These are phyloP conservation scores for Myiothlypis coronata DNA, from an alignment of 2,797 vertebrate species.

Conservation along the genomic window DNA sequence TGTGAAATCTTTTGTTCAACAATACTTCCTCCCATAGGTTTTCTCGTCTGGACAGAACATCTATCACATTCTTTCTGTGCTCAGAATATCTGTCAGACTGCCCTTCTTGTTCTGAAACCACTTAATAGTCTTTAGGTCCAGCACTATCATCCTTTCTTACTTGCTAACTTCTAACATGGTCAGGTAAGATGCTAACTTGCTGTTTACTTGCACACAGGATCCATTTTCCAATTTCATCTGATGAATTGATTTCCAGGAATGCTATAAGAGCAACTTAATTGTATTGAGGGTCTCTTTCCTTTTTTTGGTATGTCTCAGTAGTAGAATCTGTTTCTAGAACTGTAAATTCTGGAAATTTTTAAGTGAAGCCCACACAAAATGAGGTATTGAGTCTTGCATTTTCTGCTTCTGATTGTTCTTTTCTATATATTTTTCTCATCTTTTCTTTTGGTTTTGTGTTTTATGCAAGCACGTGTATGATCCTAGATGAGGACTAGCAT, in stretches of 20 bases:
- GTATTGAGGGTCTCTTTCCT: not conserved
- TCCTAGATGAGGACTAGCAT: not conserved
- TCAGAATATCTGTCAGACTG: conserved; percentile 11
- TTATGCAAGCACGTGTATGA: not conserved
- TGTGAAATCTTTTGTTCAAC: conserved; percentile 26
- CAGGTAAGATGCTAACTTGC: conserved; percentile 9
- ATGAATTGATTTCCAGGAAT: not conserved
- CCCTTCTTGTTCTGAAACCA: not conserved
- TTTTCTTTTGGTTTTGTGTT: not conserved
- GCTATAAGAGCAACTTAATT: not conserved
- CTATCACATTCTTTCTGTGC: conserved; percentile 2
- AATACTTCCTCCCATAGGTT: not conserved
- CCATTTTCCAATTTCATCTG: not conserved
- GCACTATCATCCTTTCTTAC: not conserved
- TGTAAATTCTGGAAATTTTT: not conserved
- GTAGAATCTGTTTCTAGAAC: conserved; percentile 1
- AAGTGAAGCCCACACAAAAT: not conserved
- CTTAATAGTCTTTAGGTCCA: not conserved
- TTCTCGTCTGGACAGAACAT: not conserved
- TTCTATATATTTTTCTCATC: not conserved
- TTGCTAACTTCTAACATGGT: not conserved
- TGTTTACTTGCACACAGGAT: not conserved
- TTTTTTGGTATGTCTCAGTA: not conserved
- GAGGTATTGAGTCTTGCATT: not conserved
- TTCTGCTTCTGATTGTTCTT: not conserved